Percentiles rank a stretch among this genome's conserved stretches.
Conservation (phyloP, 2,113 vertebrate species). For the Murina feae region DNA sequence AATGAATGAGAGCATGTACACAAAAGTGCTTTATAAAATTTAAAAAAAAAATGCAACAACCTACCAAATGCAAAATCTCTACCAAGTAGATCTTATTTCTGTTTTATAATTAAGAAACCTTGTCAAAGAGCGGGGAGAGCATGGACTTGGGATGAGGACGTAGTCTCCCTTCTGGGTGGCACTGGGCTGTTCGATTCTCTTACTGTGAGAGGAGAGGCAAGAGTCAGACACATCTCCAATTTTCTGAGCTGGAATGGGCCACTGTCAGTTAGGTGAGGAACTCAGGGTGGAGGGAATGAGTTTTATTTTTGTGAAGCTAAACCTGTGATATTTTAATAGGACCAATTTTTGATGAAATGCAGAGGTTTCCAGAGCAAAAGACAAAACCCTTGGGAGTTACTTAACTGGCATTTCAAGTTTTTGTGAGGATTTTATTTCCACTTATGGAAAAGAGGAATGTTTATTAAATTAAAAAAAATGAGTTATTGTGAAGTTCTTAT, state of each 20-base stretch:
- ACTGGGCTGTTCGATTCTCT: too few species aligned
- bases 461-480: too few species aligned
- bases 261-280: background rate
- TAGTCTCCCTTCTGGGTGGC: background rate
- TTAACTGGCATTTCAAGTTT: constrained; percentile 39
- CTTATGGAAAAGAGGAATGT: constrained; percentile 9
- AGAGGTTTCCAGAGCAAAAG: constrained; percentile 35
- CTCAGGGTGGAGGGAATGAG: background rate
- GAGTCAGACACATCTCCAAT: background rate
- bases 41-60: background rate
- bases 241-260: background rate
- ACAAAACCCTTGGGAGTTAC: background rate
- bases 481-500: background rate
- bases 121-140: background rate
- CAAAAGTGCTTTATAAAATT: background rate
- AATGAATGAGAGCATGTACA: background rate
- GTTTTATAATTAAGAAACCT: background rate
- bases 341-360: constrained; percentile 20
- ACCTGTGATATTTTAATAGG: constrained; percentile 34
- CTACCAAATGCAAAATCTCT: too few species aligned
- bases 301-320: constrained; percentile 20
- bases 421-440: constrained; percentile 32
- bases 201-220: background rate
- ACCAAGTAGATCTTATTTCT: background rate
- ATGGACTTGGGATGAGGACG: background rate